A percentile compares a stretch with the other conserved stretches of the same genome.
These are phyloP conservation scores for Xenopus laevis DNA, from an alignment of 2,113 vertebrate genomes.

Conservation along the genomic window DNA sequence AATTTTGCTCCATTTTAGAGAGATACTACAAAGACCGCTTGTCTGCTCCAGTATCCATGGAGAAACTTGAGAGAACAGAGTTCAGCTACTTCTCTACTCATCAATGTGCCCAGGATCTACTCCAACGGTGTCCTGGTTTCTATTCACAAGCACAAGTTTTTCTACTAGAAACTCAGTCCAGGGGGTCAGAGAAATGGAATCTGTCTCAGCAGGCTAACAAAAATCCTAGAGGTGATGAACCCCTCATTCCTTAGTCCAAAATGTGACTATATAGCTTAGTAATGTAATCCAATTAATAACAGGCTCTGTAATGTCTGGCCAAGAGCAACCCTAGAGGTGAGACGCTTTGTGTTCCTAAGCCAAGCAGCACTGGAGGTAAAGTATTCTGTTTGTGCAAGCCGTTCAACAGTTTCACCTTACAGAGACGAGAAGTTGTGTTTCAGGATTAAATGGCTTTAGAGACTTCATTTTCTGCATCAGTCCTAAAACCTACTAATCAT, in stretches of 20 bases:
- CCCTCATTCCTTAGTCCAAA: conserved; percentile 21
- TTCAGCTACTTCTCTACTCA: conserved; percentile 3
- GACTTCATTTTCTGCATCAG: neutral
- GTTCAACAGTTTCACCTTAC: conserved; percentile 12
- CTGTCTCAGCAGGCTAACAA: neutral
- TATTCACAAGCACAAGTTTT: conserved; percentile 15
- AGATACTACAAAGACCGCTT: no score
- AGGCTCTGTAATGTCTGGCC: conserved; percentile 16
- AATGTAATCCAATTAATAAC: conserved; percentile 16
- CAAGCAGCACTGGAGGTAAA: conserved; percentile 28
- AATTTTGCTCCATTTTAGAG: no score
- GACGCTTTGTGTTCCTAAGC: conserved; percentile 22
- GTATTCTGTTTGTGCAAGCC: conserved; percentile 4
- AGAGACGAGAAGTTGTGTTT: conserved; percentile 10
- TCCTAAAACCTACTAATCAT: conserved; percentile 1
- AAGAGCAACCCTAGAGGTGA: conserved; percentile 24
- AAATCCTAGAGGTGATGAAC: conserved; percentile 7
- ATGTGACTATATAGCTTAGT: conserved; percentile 20
- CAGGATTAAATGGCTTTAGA: neutral
- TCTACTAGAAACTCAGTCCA: neutral
- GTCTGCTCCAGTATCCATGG: neutral
- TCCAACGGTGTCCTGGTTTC: conserved; percentile 8
- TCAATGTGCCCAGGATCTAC: conserved; percentile 5
- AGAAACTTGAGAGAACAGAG: neutral
- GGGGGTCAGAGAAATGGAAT: conserved; percentile 5